Evolutionary conservation across 1,140 invertebrate genomes (phyloP), one percentile per base, ranked within the genome.

Genomic region (Caenorhabditis brenneri): DNA sequence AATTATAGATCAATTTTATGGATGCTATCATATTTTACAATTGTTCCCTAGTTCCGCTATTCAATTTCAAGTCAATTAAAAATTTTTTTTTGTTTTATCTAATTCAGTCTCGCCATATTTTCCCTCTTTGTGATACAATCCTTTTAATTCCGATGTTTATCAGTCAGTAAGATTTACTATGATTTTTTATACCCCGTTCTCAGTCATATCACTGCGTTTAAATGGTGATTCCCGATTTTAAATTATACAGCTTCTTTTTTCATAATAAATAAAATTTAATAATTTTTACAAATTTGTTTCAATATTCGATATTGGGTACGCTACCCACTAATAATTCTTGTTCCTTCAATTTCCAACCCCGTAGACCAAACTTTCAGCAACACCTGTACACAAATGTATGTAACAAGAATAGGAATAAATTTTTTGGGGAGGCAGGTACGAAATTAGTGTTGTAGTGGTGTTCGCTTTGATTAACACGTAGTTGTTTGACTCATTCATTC

Each of bases 301-400:
- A 2, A n/a, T 16, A 36, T 16, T 16, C 9, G 2, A 19, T 19
- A 65, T 74, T 74, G 65, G 65, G 65, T 42, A 42, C 65, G 10
- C 19, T 22, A 42, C 65, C 36, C 65, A 42, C n/a, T 2, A 27
- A 19, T 74, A 74, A 74, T 74, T 42, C 46, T 74, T 74, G 10
- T 19, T 12, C 16, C 12, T 55, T 12, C 12, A 51, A 19, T 15
- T 12, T 27, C 12, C n/a, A 10, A 10, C 12, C 10, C 22, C 27
- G 19, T 9, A 42, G 39, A 27, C 5, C 10, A 55, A 27, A 12
- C 22, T 65, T 65, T 65, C 29, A 65, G 31, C 6, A 19, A 19
- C 31, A 33, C 19, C 31, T 65, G 58, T 74, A 74, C 65, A 74
- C n/a, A 39, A 22, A 74, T 74, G 65, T 42, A 74, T 74, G 65